Base-by-base conservation (phyloP, 2,888 invertebrate genomes). In the Copidosoma aretas region DNA sequence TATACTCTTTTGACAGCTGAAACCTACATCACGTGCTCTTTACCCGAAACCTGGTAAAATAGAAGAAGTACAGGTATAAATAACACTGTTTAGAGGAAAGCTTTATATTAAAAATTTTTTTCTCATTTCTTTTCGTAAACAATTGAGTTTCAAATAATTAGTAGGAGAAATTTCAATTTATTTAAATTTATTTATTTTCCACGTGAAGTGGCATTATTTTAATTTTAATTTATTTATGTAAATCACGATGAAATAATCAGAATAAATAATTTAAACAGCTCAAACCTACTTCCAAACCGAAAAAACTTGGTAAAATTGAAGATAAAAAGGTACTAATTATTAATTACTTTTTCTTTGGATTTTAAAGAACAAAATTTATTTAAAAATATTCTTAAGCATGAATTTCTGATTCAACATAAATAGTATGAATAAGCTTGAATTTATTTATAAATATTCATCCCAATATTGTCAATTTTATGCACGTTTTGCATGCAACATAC, bases 21-120 rank as follows among this genome's bases (percentile, higher is more conserved):
- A 53, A 19, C 43, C 43, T 15, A 53, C 21, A 22, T 53, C 53
- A 21, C 53, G 10, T 22, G 53, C 53, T 19, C 24, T 2, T 15
- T 17, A 19, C 5, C 53, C 19, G 24, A 53, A 53, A 53, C 19
- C 53, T 53, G 22, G 24, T 22, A 53, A 53, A 53, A 22, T 24
- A 22, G 53, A 53, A 21, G 24, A 53, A n/a, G 53, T 53, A 53
- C 22, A 53, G 53, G 53, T 53, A 53, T 21, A 53, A 32, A 60
- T 60, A 14, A 60, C 43, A 46, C 17, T 19, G 8, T 32, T 32
- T 32, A 3, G 32, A 5, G 3, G 32, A 32, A 32, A 32, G 3
- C 3, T 21, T 53, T n/a, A 4, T 14, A 53, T 46, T 15, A 46
- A 46, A 46, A 8, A 8, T 46, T 14, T 14, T 46, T 46, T 46